These are phyloP conservation scores for Rattus norvegicus DNA, from an alignment of 2,113 vertebrate genomes.

Conservation along the genomic window DNA sequence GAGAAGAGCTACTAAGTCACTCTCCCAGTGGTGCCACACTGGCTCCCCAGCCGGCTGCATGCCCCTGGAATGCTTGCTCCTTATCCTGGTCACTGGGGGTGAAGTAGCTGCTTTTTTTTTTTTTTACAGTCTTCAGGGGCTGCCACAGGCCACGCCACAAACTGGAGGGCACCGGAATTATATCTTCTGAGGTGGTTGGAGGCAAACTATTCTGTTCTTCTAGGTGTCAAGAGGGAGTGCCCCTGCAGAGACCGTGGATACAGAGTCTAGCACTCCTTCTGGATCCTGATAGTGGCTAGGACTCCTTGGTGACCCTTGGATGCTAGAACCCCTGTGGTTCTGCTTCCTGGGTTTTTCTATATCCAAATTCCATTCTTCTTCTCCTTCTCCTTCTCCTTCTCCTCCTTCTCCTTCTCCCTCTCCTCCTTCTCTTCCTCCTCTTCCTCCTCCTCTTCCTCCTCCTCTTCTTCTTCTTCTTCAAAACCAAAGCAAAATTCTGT, in stretches of 20 bases:
- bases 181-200: rapidly evolving
- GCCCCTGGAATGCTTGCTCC: background rate
- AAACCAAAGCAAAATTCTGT: background rate
- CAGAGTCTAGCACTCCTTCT: background rate
- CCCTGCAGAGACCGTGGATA: rapidly evolving
- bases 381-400: background rate
- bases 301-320: background rate
- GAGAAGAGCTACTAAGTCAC: constrained; percentile 37
- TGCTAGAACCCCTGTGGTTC: background rate
- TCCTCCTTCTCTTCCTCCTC: no score
- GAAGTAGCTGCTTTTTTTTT: background rate
- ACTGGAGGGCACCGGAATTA: rapidly evolving
- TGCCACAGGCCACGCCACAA: rapidly evolving
- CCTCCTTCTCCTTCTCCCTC: background rate
- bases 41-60: background rate
- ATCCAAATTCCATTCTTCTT: background rate
- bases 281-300: background rate
- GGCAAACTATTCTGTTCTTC: background rate
- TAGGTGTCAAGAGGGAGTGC: rapidly evolving
- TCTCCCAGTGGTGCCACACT: constrained; percentile 54
- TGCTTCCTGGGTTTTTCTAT: background rate
- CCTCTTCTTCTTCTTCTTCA: background rate
- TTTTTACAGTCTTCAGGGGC: background rate
- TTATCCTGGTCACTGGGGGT: background rate
- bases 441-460: no score